Conservation (phyloP, 92 coral and sea anemone species). For the Palythoa grandis region DNA sequence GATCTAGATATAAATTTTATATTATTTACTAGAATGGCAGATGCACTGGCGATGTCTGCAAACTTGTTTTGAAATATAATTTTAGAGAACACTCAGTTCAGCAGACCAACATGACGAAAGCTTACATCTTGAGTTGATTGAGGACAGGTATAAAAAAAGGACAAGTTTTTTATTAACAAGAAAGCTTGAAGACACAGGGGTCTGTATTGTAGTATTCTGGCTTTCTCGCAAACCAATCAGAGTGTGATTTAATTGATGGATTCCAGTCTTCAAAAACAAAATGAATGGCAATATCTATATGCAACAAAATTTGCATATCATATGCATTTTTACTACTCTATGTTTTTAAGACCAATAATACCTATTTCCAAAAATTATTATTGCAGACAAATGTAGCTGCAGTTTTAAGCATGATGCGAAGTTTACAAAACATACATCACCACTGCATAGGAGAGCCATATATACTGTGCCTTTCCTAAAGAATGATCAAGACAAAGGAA, state of each 20-base stretch:
- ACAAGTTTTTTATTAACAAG: background rate
- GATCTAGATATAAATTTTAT: background rate
- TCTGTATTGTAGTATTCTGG: conserved; percentile 2
- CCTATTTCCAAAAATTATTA: background rate
- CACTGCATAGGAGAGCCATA: background rate
- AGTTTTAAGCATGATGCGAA: conserved; percentile 2
- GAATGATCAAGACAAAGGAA: background rate
- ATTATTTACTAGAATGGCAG: background rate
- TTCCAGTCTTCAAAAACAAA: background rate
- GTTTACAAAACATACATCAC: background rate
- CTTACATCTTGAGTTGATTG: conserved; percentile 1
- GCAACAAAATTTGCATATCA: background rate
- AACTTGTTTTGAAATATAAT: conserved; percentile 6
- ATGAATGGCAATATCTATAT: background rate
- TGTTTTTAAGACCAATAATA: background rate
- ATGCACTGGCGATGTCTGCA: background rate
- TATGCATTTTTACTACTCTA: background rate
- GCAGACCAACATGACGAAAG: background rate
- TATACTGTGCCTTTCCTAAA: conserved; percentile 8
- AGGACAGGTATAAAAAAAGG: background rate
- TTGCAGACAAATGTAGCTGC: background rate
- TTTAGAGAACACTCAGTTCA: background rate
- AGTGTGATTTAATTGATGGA: conserved; percentile 9
- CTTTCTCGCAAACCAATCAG: conserved; percentile 12
- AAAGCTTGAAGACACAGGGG: conserved; percentile 4